These are phyloP conservation scores for Sialia sialis DNA, from an alignment of 2,113 vertebrate genomes.

Conservation along the genomic window DNA sequence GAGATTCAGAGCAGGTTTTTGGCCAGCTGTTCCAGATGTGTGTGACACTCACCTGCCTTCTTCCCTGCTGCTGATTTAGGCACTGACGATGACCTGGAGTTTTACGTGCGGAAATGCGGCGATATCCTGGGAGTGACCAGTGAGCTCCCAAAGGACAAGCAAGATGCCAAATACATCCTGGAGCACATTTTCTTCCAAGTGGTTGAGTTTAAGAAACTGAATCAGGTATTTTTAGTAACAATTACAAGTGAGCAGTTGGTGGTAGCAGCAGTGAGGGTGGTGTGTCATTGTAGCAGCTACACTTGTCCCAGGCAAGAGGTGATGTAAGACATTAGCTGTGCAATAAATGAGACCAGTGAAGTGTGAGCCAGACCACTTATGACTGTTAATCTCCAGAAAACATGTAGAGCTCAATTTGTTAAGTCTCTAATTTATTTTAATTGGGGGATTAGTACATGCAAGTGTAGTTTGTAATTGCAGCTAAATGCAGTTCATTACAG, in stretches of 20 bases:
- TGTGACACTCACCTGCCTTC: neutral
- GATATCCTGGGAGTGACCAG: constrained; percentile 90
- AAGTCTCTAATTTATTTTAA: neutral
- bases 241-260: neutral
- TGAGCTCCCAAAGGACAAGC: constrained; percentile 87
- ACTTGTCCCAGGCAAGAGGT: neutral
- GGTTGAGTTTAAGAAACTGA: constrained; percentile 96
- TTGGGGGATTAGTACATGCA: neutral
- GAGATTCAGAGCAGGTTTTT: neutral
- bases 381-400: neutral
- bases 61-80: constrained; percentile 68
- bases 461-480: neutral
- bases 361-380: neutral
- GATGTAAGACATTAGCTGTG: neutral
- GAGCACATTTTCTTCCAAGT: constrained; percentile 96
- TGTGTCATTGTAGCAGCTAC: neutral
- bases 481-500: neutral
- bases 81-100: constrained; percentile 94
- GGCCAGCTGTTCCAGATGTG: neutral
- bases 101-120: constrained; percentile 91
- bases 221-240: constrained; percentile 79
- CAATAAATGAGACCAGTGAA: neutral
- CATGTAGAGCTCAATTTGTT: neutral
- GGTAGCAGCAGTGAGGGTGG: neutral
- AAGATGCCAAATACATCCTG: constrained; percentile 89